Conservation (phyloP, 2,888 invertebrate genomes). For the Melitaea athalia region DNA sequence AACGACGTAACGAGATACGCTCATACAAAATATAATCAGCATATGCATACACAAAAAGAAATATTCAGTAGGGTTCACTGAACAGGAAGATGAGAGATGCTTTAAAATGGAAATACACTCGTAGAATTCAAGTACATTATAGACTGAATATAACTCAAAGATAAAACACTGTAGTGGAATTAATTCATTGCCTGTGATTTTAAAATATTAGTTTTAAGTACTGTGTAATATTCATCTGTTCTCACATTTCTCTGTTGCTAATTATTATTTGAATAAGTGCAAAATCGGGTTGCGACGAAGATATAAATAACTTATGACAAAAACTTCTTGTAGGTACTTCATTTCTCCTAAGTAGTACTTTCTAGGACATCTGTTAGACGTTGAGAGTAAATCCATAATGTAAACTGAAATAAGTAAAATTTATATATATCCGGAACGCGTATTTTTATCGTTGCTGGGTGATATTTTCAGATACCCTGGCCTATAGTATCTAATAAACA, state of each 20-base stretch:
- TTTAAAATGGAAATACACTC: slow-evolving; percentile 20
- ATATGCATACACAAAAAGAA: slow-evolving; percentile 16
- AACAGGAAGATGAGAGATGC: slow-evolving; percentile 23
- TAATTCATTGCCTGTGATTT: neutral
- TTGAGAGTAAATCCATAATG: slow-evolving; percentile 1
- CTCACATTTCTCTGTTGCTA: neutral
- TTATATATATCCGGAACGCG: neutral
- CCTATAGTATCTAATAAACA: neutral
- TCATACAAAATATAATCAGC: slow-evolving; percentile 2
- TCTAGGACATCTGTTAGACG: neutral
- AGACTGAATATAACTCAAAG: slow-evolving; percentile 3
- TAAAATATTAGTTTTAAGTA: neutral
- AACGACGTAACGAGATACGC: neutral
- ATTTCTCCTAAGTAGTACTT: neutral
- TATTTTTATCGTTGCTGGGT: neutral
- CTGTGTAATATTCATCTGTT: neutral
- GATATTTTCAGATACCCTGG: neutral
- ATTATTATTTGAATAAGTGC: neutral
- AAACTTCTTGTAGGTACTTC: neutral
- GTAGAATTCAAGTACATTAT: slow-evolving; percentile 16
- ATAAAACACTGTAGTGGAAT: slow-evolving; percentile 6
- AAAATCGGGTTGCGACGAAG: neutral
- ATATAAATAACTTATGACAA: neutral
- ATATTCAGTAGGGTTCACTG: slow-evolving; percentile 19
- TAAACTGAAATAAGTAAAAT: neutral